Percentiles rank a stretch among this genome's conserved stretches.
These are phyloP conservation scores for Parnassius apollo DNA, from an alignment of 2,888 invertebrate genomes.

Conservation along the genomic window DNA sequence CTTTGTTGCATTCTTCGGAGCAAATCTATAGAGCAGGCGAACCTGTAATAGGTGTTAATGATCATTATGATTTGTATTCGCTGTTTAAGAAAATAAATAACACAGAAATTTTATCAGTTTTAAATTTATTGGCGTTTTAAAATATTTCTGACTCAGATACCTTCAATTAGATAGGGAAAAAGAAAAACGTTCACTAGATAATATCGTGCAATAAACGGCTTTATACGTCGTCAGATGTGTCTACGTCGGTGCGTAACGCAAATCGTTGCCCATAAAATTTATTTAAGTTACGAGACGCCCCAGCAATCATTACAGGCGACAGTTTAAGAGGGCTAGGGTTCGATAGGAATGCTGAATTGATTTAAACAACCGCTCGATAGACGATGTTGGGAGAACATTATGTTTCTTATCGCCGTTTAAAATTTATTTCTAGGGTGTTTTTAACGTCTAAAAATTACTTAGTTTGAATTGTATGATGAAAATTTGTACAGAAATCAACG, in stretches of 20 bases:
- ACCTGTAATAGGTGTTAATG: too few species aligned
- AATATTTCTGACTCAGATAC: too few species aligned
- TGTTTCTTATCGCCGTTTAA: constrained; percentile 6
- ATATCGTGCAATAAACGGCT: neutral
- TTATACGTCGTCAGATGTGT: constrained; percentile 1
- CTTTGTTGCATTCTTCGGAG: too few species aligned
- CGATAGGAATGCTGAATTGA: neutral
- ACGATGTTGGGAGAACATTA: constrained; percentile 5
- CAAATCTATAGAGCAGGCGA: too few species aligned
- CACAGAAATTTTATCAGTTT: too few species aligned
- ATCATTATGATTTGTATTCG: too few species aligned
- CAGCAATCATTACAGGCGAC: constrained; percentile 9
- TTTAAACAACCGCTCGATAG: constrained; percentile 4
- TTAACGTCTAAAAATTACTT: too few species aligned
- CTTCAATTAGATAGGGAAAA: neutral
- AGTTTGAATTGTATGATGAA: too few species aligned
- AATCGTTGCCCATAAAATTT: constrained; percentile 32
- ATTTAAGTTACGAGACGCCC: constrained; percentile 21
- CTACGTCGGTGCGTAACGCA: neutral
- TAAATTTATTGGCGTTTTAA: too few species aligned
- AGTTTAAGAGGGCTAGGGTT: constrained; percentile 12
- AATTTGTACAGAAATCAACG: too few species aligned
- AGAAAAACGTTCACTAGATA: neutral
- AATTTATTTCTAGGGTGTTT: constrained; percentile 6
- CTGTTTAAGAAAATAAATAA: too few species aligned